Evolutionary conservation across 1,140 invertebrate species (phyloP).

Genomic region (Harpegnathos saltator): DNA sequence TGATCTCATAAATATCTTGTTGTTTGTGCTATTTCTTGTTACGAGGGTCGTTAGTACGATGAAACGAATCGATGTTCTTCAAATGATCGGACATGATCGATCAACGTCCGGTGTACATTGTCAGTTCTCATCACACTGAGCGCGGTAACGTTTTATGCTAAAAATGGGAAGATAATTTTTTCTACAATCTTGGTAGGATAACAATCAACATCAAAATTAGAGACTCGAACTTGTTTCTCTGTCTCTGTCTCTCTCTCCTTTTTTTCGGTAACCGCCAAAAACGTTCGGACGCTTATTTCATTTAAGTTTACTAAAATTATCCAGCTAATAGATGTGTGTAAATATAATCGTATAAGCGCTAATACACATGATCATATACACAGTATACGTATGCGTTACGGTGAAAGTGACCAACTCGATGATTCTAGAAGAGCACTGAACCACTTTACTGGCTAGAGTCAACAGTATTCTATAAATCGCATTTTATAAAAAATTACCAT

Average conservation of each 20-base stretch:
- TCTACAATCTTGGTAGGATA: conserved; percentile 44
- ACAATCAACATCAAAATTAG: conserved; percentile 65
- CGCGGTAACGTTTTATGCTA: conserved; percentile 27
- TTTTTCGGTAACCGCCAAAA: conserved; percentile 69
- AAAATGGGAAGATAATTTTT: conserved; percentile 28
- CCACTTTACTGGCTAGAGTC: too few relatives aligned
- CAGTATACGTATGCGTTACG: conserved; percentile 31
- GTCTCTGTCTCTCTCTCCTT: not conserved
- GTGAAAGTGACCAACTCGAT: too few relatives aligned
- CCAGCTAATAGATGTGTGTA: conserved; percentile 37
- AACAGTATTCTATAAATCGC: too few relatives aligned
- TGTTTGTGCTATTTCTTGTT: conserved; percentile 10
- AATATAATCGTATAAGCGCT: conserved; percentile 64
- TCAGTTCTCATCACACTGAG: not conserved
- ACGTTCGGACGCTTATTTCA: conserved; percentile 4
- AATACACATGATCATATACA: conserved; percentile 51
- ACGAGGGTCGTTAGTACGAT: conserved; percentile 10
- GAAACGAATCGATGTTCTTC: not conserved
- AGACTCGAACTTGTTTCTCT: not conserved
- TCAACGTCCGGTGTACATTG: too few relatives aligned
- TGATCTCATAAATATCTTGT: not conserved
- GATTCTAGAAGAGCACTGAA: too few relatives aligned
- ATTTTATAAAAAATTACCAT: too few relatives aligned
- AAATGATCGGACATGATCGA: too few relatives aligned
- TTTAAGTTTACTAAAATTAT: conserved; percentile 53